Evolutionary conservation across 2,113 vertebrate species (phyloP).

Genomic region (Agelaius phoeniceus): DNA sequence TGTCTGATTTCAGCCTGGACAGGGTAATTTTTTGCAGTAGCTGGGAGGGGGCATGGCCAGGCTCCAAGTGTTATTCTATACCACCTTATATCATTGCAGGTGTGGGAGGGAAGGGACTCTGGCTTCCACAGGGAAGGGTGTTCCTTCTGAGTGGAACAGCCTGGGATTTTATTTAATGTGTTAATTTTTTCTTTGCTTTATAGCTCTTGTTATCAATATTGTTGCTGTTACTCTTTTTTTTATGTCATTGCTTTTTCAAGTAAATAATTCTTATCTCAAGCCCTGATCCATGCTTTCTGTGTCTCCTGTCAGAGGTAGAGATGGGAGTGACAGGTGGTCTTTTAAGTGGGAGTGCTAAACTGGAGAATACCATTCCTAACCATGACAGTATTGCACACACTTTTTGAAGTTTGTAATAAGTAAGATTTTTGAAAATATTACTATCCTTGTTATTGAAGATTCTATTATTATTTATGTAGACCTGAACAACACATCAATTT

Average conservation of each 20-base stretch:
- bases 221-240: neutral
- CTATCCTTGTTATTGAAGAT: neutral
- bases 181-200: neutral
- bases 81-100: neutral
- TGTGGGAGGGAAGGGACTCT: neutral
- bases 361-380: neutral
- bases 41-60: fast-evolving
- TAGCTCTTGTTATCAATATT: neutral
- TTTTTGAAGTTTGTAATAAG: neutral
- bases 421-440: neutral
- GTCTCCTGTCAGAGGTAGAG: neutral
- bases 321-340: neutral
- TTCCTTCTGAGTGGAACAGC: fast-evolving
- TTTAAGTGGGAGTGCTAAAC: neutral
- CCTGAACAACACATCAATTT: neutral
- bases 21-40: neutral
- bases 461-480: neutral
- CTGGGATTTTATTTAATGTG: neutral
- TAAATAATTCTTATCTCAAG: neutral
- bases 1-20: neutral
- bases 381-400: neutral
- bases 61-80: neutral
- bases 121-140: neutral
- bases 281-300: neutral
- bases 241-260: neutral